Conservation (phyloP, 2,797 vertebrate genomes). For the Uromys caudimaculatus region DNA sequence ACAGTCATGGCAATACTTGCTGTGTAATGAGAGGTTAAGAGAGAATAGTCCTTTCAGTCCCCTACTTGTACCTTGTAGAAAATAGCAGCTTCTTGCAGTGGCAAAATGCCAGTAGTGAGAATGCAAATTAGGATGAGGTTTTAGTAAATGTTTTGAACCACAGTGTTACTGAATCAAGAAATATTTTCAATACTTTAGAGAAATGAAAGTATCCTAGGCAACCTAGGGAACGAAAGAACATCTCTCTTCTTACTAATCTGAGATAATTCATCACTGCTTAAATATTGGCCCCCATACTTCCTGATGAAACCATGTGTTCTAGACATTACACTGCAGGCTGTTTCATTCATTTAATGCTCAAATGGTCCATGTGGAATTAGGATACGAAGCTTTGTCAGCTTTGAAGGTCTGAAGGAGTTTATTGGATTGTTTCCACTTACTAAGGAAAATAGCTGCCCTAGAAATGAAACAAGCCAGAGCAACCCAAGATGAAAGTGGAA, state of each 20-base stretch:
- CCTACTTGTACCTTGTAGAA: neutral
- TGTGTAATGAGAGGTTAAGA: constrained; percentile 44
- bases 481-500: neutral
- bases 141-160: constrained; percentile 32
- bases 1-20: constrained; percentile 15
- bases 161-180: constrained; percentile 42
- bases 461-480: constrained; percentile 29
- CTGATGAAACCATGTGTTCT: neutral
- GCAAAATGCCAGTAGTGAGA: neutral
- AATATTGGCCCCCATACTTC: neutral
- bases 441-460: constrained; percentile 5
- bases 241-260: neutral
- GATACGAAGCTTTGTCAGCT: neutral
- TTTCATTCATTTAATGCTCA: constrained; percentile 34
- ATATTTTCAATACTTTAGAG: constrained; percentile 49
- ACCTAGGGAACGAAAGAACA: neutral
- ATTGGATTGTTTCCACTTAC: constrained; percentile 31
- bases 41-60: neutral
- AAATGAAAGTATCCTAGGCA: neutral
- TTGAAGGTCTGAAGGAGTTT: constrained; percentile 50
- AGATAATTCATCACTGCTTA: constrained; percentile 19
- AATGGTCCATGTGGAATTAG: neutral
- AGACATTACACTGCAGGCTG: neutral
- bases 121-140: constrained; percentile 17
- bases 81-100: neutral